Conservation (phyloP, 1,140 invertebrate species). For the Hyphantria cunea region DNA sequence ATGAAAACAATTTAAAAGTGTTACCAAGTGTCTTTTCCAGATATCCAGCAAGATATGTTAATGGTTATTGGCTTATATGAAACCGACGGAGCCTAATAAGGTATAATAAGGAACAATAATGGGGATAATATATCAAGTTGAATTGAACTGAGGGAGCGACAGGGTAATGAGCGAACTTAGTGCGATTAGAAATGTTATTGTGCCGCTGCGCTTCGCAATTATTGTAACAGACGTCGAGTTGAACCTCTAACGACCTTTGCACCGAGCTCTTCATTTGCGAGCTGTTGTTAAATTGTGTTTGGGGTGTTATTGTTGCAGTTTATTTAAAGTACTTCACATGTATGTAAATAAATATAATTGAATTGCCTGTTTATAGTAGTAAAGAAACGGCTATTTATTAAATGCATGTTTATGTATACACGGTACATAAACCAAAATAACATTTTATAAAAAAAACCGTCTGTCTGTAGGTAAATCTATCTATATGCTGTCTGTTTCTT, state of each 20-base stretch:
- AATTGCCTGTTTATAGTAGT: too few species aligned
- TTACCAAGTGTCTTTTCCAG: background rate
- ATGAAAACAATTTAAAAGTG: too few species aligned
- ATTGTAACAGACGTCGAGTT: slow-evolving; percentile 24
- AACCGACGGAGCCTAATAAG: slow-evolving; percentile 6
- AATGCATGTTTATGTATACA: too few species aligned
- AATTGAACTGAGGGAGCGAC: slow-evolving; percentile 4
- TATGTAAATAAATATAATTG: too few species aligned
- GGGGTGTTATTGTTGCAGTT: too few species aligned
- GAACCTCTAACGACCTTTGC: slow-evolving; percentile 15
- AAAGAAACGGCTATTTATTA: too few species aligned
- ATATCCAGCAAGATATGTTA: slow-evolving; percentile 2
- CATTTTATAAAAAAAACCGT: too few species aligned
- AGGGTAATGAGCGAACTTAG: slow-evolving; percentile 28
- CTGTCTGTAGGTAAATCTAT: too few species aligned
- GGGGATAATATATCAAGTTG: slow-evolving; percentile 8
- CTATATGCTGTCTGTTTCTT: too few species aligned
- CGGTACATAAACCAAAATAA: too few species aligned
- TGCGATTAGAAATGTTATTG: slow-evolving; percentile 30
- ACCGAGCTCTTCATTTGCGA: background rate
- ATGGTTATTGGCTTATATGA: slow-evolving; percentile 10
- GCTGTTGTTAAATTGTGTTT: background rate
- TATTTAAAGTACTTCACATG: too few species aligned
- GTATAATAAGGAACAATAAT: slow-evolving; percentile 24
- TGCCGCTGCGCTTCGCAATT: slow-evolving; percentile 24